Percentiles rank a stretch among this genome's conserved stretches.
These are phyloP conservation scores for Heteractis magnifica DNA, from an alignment of 92 coral and sea anemone genomes.

Conservation along the genomic window DNA sequence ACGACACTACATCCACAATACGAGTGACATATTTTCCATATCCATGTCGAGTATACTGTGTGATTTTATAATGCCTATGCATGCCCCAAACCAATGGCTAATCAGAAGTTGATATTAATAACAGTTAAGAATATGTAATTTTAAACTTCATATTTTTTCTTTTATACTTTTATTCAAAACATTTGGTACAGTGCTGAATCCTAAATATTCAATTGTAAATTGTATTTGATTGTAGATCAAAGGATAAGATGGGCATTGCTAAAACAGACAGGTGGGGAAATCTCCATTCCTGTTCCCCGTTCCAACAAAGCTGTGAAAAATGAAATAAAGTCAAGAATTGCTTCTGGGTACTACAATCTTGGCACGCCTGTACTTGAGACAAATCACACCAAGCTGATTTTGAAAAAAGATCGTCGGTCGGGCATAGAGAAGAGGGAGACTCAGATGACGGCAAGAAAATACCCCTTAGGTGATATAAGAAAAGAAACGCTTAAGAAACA, in stretches of 20 bases:
- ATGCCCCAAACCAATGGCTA: no score
- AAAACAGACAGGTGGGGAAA: background rate
- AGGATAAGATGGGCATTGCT: background rate
- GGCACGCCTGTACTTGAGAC: slow-evolving; percentile 22
- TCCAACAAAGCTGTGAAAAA: background rate
- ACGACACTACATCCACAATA: no score
- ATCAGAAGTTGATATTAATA: no score
- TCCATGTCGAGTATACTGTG: no score
- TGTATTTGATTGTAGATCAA: background rate
- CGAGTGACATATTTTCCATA: no score
- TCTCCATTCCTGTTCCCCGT: background rate
- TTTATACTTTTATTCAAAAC: no score
- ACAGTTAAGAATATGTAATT: no score
- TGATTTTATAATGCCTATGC: no score
- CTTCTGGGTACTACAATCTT: slow-evolving; percentile 15
- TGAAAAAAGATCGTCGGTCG: background rate
- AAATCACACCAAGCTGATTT: slow-evolving; percentile 18
- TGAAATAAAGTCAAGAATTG: slow-evolving; percentile 9
- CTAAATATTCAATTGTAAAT: no score
- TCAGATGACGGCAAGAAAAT: slow-evolving; percentile 5
- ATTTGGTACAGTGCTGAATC: no score
- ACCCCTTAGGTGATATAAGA: slow-evolving; percentile 20
- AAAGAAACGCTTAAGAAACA: background rate
- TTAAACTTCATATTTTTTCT: no score
- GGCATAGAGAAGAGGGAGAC: slow-evolving; percentile 10